These are phyloP conservation scores for Excalfactoria chinensis DNA, from an alignment of 2,113 vertebrate species.

Conservation along the genomic window DNA sequence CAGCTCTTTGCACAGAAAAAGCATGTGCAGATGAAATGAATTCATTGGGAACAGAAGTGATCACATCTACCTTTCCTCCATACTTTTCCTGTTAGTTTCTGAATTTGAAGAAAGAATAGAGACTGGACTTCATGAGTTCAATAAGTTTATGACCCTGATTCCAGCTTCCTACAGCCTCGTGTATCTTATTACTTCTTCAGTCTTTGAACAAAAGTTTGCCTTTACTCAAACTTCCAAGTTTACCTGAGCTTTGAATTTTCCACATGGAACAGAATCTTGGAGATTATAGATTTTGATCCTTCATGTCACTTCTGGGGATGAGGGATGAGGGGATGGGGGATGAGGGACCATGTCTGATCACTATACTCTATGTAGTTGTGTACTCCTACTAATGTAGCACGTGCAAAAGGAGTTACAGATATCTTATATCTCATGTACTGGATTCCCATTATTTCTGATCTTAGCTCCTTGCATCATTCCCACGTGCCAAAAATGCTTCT, in stretches of 20 bases:
- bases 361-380: accelerated
- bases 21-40: not conserved
- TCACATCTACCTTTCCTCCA: not conserved
- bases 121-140: not conserved
- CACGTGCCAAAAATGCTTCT: not conserved
- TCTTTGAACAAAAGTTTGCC: not conserved
- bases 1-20: not conserved
- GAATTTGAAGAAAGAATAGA: not conserved
- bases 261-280: not conserved
- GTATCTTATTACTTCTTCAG: not conserved
- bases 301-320: not conserved
- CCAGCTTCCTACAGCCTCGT: not conserved
- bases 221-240: not conserved
- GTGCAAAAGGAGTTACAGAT: not conserved
- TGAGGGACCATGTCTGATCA: not conserved
- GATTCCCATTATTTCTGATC: not conserved
- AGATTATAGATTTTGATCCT: not conserved
- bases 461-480: not conserved
- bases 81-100: not conserved
- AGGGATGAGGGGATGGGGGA: not conserved
- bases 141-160: not conserved
- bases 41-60: not conserved
- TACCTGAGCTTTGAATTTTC: not conserved
- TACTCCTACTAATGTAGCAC: not conserved
- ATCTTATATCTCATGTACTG: not conserved